Percentiles rank a stretch among this genome's conserved stretches.
Evolutionary conservation across 2,113 vertebrate species (phyloP).

Genomic region (Anseranas semipalmata): DNA sequence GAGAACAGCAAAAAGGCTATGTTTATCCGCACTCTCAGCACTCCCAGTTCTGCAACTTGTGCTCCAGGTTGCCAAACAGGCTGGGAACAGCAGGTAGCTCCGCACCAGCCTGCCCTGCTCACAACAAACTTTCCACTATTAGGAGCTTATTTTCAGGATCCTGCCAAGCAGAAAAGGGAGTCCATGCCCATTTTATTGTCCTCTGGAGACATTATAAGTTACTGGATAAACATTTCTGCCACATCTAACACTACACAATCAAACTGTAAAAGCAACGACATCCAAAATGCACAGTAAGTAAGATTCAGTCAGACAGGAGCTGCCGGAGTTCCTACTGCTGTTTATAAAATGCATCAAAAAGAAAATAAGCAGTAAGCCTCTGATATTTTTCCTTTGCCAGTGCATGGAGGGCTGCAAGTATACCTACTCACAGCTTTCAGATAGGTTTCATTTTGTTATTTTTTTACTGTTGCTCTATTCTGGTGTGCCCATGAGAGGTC

Average conservation of each 20-base stretch:
- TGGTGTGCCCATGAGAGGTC: background rate
- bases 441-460: background rate
- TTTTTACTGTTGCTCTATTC: background rate
- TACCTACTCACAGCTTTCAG: background rate
- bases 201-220: background rate
- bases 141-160: background rate
- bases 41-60: background rate
- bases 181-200: background rate
- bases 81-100: background rate
- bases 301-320: background rate
- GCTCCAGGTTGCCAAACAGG: fast-evolving
- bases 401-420: background rate
- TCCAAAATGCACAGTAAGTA: background rate
- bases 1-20: background rate
- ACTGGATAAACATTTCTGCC: background rate
- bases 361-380: background rate
- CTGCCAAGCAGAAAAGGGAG: background rate
- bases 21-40: background rate
- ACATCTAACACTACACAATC: background rate
- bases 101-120: background rate
- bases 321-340: background rate
- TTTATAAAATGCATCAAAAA: background rate
- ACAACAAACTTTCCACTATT: background rate
- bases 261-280: background rate
- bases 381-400: background rate